Conservation (phyloP, 2,113 vertebrate genomes). For the Climacteris rufus region DNA sequence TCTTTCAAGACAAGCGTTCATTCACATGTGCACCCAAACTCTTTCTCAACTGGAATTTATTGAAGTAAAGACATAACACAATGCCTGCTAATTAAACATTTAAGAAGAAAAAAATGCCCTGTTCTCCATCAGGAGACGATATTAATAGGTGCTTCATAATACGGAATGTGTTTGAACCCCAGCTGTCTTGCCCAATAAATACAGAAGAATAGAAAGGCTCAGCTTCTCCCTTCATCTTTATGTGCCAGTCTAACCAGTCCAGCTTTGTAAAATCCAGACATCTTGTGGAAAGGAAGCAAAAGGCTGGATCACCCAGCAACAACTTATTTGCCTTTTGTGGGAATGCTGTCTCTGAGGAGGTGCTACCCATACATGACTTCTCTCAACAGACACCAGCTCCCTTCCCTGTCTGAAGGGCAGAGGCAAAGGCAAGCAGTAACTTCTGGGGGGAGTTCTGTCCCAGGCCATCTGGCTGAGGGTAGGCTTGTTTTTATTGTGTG, state of each 20-base stretch:
- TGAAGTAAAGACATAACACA: constrained; percentile 29
- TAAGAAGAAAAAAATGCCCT: constrained; percentile 4
- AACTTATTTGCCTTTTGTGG: background rate
- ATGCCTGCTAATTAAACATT: constrained; percentile 22
- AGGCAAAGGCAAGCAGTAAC: background rate
- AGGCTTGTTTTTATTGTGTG: background rate
- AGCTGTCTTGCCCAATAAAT: constrained; percentile 19
- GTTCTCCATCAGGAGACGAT: constrained; percentile 4
- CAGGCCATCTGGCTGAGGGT: background rate
- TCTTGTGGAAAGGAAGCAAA: background rate
- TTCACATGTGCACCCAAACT: constrained; percentile 27
- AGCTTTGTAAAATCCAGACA: background rate
- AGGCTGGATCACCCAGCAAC: background rate
- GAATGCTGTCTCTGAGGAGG: background rate
- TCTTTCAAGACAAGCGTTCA: constrained; percentile 63
- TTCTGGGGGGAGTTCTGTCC: background rate
- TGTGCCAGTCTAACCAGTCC: background rate
- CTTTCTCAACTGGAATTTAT: constrained; percentile 42
- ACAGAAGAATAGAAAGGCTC: background rate
- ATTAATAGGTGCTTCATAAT: constrained; percentile 45
- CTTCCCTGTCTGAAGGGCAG: background rate
- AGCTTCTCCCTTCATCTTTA: background rate
- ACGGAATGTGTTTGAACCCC: background rate
- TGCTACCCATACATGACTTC: background rate
- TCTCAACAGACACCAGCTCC: background rate